Base-by-base conservation (phyloP, 2,113 vertebrate species). In the Echinops telfairi region DNA sequence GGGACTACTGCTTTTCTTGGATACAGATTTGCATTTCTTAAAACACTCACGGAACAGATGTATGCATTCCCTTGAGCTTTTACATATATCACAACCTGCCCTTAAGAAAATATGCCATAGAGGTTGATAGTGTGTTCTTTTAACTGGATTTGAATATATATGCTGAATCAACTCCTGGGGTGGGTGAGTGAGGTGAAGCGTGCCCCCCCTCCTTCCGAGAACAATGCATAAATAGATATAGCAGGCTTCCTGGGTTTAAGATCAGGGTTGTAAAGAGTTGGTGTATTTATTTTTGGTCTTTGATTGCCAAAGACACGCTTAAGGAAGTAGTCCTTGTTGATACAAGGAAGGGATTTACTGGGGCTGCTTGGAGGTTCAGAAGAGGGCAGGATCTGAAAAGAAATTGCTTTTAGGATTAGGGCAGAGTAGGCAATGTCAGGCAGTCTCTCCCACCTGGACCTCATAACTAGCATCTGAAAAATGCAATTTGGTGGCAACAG, bases 1-100 rank as follows among this genome's bases (percentile, higher is more conserved):
- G 94, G 87, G 95, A 92, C 86, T 86, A n/a, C 73, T 83, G 95
- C 96, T 96, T 96, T 96, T 96, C 95, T 96, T 94, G 95, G 96
- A 95, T 96, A 79, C 93, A 84, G 0, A 95, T 97, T 97, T 96
- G 94, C 96, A 96, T 96, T 95, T 96, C 93, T 95, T 77, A 81
- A 83, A 89, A 96, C 95, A 47, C 83, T 92, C 95, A 47, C 83
- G 90, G 95, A 97, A 93, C 96, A 96, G 96, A 96, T 97, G 95
- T 95, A 90, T 96, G 88, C 88, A 53, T 91, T 95, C 94, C 95
- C 88, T 89, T 75, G 92, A 92, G 96, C 71, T 77, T 90, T 86
- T 91, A 22, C 83, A 88, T 90, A 64, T 62, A 97, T 62, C 93
- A 77, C 88, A 90, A 92, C 86, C 92, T 92, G 78, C 75, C 91